Evolutionary conservation across 1,140 invertebrate species (phyloP).

Genomic region (Drosophila nebulosa): DNA sequence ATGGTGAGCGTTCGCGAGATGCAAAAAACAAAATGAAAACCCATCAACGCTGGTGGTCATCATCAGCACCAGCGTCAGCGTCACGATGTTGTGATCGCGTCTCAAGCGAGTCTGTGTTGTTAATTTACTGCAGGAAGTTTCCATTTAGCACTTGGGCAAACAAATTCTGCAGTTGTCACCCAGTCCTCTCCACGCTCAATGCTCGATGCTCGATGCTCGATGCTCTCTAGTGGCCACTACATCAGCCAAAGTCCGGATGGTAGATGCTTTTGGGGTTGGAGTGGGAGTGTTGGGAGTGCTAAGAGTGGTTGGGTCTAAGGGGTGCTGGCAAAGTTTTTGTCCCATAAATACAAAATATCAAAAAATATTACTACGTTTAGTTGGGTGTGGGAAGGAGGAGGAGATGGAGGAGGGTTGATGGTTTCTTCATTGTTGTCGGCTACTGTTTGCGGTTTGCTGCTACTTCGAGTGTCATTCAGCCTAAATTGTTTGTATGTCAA

Average conservation of each 20-base stretch:
- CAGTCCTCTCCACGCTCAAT: neutral
- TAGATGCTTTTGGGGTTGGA: neutral
- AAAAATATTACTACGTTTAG: constrained; percentile 49
- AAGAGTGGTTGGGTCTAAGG: too few relatives aligned
- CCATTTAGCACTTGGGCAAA: constrained; percentile 77
- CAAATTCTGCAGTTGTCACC: constrained; percentile 72
- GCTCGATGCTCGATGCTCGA: neutral
- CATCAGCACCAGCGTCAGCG: constrained; percentile 38
- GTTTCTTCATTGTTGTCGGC: constrained; percentile 1
- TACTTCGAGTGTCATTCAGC: constrained; percentile 72
- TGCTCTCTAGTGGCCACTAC: constrained; percentile 50
- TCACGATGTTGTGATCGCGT: constrained; percentile 32
- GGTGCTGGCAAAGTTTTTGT: constrained; percentile 3
- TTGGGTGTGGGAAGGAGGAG: too few relatives aligned
- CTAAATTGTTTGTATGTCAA: constrained; percentile 80
- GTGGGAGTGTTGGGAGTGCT: neutral
- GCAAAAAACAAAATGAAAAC: too few relatives aligned
- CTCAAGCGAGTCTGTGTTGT: constrained; percentile 39
- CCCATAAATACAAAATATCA: constrained; percentile 76
- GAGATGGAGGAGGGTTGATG: constrained; percentile 29
- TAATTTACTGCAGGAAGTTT: constrained; percentile 75
- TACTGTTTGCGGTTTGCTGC: constrained; percentile 60
- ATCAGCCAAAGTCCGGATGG: constrained; percentile 31
- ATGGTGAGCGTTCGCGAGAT: constrained; percentile 58
- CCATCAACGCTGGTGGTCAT: constrained; percentile 61